These are phyloP conservation scores for Hemithea aestivaria DNA, from an alignment of 2,888 invertebrate species.

Conservation along the genomic window DNA sequence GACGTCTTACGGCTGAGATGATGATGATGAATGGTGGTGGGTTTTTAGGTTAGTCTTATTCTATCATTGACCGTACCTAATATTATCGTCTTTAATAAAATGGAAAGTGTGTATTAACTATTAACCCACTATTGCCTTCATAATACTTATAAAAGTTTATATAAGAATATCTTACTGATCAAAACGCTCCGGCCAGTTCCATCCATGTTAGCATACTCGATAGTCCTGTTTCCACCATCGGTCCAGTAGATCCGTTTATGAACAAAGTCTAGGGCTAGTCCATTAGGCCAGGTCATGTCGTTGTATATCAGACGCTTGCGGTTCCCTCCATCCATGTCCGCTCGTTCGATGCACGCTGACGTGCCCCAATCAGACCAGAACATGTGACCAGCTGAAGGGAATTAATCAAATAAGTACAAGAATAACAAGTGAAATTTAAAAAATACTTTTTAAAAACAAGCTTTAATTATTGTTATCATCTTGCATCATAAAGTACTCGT, in stretches of 20 bases:
- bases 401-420: too few relatives aligned
- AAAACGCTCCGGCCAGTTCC: slow-evolving; percentile 84
- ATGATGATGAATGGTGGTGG: too few relatives aligned
- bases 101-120: too few relatives aligned
- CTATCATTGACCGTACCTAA: too few relatives aligned
- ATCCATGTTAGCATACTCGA: slow-evolving; percentile 89
- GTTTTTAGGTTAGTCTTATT: too few relatives aligned
- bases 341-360: slow-evolving; percentile 89
- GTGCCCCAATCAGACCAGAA: slow-evolving; percentile 96
- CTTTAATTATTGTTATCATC: too few relatives aligned
- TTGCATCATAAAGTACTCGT: too few relatives aligned
- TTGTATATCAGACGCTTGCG: slow-evolving; percentile 81
- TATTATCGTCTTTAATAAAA: too few relatives aligned
- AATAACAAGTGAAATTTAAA: too few relatives aligned
- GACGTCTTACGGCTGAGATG: too few relatives aligned
- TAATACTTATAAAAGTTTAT: neutral
- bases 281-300: slow-evolving; percentile 91
- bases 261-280: slow-evolving; percentile 88
- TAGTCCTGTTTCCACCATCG: slow-evolving; percentile 88
- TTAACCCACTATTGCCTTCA: too few relatives aligned
- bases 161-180: slow-evolving; percentile 72
- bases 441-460: too few relatives aligned
- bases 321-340: slow-evolving; percentile 91
- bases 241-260: slow-evolving; percentile 90
- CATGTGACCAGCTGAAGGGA: slow-evolving; percentile 85